Evolutionary conservation across 1,140 invertebrate species (phyloP), one percentile per base, ranked within the genome.

Genomic region (Adelges cooleyi): DNA sequence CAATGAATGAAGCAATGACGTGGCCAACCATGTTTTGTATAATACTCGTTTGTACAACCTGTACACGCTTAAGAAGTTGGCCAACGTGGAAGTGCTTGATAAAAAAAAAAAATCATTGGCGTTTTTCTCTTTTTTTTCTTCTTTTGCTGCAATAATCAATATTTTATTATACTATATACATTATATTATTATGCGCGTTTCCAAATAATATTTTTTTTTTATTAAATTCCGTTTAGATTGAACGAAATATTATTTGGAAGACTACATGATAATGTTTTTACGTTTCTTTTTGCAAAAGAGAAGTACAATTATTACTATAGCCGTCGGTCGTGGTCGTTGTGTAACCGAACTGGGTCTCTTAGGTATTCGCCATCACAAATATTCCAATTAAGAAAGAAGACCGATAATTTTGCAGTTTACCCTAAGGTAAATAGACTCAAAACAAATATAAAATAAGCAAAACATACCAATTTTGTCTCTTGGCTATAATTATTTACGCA

Each of bases 371-470:
- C 42, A 62, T 48, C 56, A 29, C 40, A 48, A 40, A 48, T 48
- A 44, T 62, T 59, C 56, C 56, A 62, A 62, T 48, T 62, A 62
- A 62, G 56, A 62, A 48, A 62, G 56, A 62, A 48, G 56, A 17
- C 56, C 42, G 40, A 44, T 33, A 62, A 48, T 33, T 29, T 62
- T 46, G 56, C 56, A 62, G 56, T 62, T 62, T 62, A 62, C 56
- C 56, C 56, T 46, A 62, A 62, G 56, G 56, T 62, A 62, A 62
- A 62, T 62, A 62, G 56, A 59, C 29, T 46, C 56, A 62, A 62
- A 62, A 62, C 56, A 62, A 48, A 62, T 62, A 62, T 62, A 62
- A 59, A 62, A 62, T 62, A 62, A 62, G 56, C 42, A n/a, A n/a
- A n/a, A n/a, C 29, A 62, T 62, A 62, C 44, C 56, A 20, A n/a